Base-by-base conservation (phyloP, 92 coral and sea anemone genomes). In the Desmophyllum pertusum region DNA sequence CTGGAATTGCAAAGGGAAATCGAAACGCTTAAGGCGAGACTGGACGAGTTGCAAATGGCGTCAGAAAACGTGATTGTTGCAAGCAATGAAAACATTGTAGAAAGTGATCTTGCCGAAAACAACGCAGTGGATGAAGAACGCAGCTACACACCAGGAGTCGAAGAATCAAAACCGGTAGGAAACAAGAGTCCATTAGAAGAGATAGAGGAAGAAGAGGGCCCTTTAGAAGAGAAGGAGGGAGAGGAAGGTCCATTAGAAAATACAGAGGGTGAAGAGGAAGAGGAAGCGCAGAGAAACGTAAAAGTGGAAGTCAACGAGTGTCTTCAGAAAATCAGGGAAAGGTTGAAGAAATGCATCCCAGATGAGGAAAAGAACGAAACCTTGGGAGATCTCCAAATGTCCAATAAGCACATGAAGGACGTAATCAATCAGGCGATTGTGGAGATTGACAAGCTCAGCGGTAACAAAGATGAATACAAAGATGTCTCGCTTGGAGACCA, bases 391-490 rank as follows among this genome's bases (percentile, higher is more conserved):
- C 68, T 78, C 13, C 77, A 80, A 39, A 51, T 63, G 45, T 69
- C 79, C 25, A 71, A 90, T 45, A 80, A 83, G 82, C 38, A 48
- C 14, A 64, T 90, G 36, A 83, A 82, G 78, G 88, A 86, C 52
- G 74, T 70, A 19, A 53, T 90, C 42, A 86, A 77, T 37, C 78
- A 78, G 65, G 75, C 30, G 23, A 61, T 75, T 5, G 29, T 75
- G 68, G 88, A 81, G 3, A 36, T 81, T 29, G 87, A 70, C 45
- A 68, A 23, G 21, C 42, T 83, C 18, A 30, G 81, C 38, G 67
- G 11, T n/a, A 31, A 31, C 29, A 43, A 69, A 63, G 53, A n/a
- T 14, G 79, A 46, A 33, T 40, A 43, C 35, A 31, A 70, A 3
- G 71, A 59, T 23, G 73, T n/a, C 38, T 25, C 35, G 17, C 27